Conservation (phyloP, 64 coral and sea anemone genomes). For the Stichodactyla helianthus region DNA sequence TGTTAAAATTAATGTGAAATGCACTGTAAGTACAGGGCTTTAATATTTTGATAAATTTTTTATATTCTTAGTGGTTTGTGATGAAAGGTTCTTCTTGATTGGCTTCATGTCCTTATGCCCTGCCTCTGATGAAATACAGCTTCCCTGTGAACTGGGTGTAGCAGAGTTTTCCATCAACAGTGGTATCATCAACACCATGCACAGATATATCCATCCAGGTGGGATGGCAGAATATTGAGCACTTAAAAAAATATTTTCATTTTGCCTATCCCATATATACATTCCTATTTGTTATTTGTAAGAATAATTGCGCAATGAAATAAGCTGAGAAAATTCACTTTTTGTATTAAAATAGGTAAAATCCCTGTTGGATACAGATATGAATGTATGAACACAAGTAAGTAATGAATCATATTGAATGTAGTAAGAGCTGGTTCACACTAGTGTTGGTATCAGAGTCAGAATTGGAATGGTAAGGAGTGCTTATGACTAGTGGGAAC, state of each 20-base stretch:
- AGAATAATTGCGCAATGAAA: no score
- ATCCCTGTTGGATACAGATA: constrained; percentile 80
- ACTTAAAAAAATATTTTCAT: no score
- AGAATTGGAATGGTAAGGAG: no score
- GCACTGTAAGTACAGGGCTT: not conserved
- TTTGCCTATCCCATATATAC: no score
- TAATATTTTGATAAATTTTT: not conserved
- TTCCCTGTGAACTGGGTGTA: constrained; percentile 81
- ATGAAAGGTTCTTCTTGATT: constrained; percentile 89
- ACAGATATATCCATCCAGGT: constrained; percentile 92
- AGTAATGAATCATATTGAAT: not conserved
- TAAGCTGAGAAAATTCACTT: not conserved
- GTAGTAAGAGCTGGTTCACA: no score
- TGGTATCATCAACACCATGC: constrained; percentile 70
- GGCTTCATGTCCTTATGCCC: constrained; percentile 85
- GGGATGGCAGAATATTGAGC: not conserved
- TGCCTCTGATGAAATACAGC: constrained; percentile 55
- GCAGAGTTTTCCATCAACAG: constrained; percentile 81
- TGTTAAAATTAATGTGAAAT: no score
- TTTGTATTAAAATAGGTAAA: constrained; percentile 23
- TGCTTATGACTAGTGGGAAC: not conserved
- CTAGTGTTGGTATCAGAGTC: no score
- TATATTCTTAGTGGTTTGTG: constrained; percentile 61
- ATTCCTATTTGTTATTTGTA: no score
- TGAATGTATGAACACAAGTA: constrained; percentile 60